Evolutionary conservation across 92 coral and sea anemone species (phyloP).

Genomic region (Umimayanthus kanabou): DNA sequence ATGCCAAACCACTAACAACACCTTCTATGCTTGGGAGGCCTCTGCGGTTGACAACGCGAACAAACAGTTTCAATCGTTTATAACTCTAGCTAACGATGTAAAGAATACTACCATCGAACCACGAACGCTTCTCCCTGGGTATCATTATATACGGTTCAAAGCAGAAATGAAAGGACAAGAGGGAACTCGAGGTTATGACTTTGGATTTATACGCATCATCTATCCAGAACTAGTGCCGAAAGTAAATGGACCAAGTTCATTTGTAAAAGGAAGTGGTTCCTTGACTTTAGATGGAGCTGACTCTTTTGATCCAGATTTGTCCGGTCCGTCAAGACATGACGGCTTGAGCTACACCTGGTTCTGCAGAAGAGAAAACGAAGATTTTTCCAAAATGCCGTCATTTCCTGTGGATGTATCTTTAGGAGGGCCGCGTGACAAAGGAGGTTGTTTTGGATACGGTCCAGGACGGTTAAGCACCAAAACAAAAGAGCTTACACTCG

Average conservation of each 20-base stretch:
- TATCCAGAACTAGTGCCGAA: slow-evolving; percentile 10
- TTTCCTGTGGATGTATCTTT: slow-evolving; percentile 40
- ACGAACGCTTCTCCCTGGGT: slow-evolving; percentile 3
- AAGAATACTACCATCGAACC: slow-evolving; percentile 7
- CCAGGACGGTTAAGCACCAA: slow-evolving; percentile 49
- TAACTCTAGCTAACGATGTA: slow-evolving; percentile 26
- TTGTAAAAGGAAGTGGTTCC: slow-evolving; percentile 44
- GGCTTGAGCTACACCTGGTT: slow-evolving; percentile 38
- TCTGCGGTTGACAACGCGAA: slow-evolving; percentile 34
- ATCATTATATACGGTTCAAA: slow-evolving; percentile 28
- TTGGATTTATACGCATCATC: slow-evolving; percentile 32
- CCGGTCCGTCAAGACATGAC: slow-evolving; percentile 10
- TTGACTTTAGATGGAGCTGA: slow-evolving; percentile 32
- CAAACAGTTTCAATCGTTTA: slow-evolving; percentile 28
- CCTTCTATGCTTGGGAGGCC: slow-evolving; percentile 17
- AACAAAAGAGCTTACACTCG: slow-evolving; percentile 8
- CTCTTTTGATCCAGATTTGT: slow-evolving; percentile 16
- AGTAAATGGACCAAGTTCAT: slow-evolving; percentile 32
- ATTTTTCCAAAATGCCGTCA: slow-evolving; percentile 8
- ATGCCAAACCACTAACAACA: not conserved
- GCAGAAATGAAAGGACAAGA: slow-evolving; percentile 27
- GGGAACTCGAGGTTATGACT: slow-evolving; percentile 32
- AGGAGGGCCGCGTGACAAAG: not conserved
- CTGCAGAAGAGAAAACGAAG: slow-evolving; percentile 46
- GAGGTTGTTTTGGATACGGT: slow-evolving; percentile 61